phyloP scores from a whole-genome alignment of 2,113 vertebrate species.

The Sylvicapra grimmia region DNA sequence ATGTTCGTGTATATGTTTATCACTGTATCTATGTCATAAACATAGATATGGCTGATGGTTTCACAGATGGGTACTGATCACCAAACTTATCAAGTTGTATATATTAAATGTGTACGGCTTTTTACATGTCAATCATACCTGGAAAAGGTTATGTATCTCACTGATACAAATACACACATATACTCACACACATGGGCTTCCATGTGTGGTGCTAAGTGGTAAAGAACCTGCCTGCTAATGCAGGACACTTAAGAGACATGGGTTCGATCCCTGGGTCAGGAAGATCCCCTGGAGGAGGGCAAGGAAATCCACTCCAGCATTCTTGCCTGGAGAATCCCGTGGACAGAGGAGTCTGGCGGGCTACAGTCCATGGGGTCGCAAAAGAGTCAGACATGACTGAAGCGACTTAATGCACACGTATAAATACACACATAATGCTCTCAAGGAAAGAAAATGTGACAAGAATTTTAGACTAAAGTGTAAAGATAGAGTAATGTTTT shows the following conservation, averaged over 20 bases:
- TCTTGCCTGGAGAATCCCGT: not conserved
- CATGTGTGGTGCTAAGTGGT: not conserved
- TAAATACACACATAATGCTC: not conserved
- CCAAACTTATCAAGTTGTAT: not conserved
- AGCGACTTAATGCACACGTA: not conserved
- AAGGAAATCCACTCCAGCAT: not conserved
- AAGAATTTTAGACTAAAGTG: not conserved
- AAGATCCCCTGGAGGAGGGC: not conserved
- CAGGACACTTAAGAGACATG: not conserved
- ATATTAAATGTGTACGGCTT: not conserved
- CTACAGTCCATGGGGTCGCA: not conserved
- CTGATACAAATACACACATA: not conserved
- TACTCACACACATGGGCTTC: not conserved
- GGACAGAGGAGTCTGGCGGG: not conserved
- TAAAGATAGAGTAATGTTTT: not conserved
- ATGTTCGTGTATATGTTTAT: not conserved
- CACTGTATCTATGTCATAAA: not conserved
- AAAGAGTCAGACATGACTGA: not conserved
- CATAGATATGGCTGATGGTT: not conserved
- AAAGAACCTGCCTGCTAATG: not conserved
- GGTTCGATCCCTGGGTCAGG: not conserved
- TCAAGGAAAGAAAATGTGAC: not conserved
- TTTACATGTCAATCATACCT: not conserved
- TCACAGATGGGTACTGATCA: not conserved
- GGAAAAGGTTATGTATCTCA: not conserved